Base-by-base conservation (phyloP, 2,888 invertebrate species). In the Andrena trimmerana region DNA sequence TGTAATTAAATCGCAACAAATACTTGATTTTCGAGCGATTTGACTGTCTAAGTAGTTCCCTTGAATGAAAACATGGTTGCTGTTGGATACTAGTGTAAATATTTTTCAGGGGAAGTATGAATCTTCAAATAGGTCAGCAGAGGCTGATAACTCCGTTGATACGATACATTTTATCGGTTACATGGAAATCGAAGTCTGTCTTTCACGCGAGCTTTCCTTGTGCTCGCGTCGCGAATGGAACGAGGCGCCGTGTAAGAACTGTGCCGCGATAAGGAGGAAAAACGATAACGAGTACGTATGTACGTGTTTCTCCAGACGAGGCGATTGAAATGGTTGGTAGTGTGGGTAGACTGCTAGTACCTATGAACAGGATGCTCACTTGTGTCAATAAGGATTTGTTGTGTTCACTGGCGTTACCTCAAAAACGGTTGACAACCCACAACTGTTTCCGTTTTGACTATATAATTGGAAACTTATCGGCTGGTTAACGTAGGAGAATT, bases 221-320 rank as follows among this genome's bases (percentile, higher is more conserved):
- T 71, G 54, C 60, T 54, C 20, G 52, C 16, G 71, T 69, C 33
- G 52, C 27, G 80, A 70, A 82, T 68, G 67, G 68, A 36, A 67
- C 74, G 62, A 36, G 36, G 42, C 67, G 13, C 42, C 42, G 42
- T 42, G 76, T 81, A 81, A 83, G 76, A 81, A 83, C 72, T 72
- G 72, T 81, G 81, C 50, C 81, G 63, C 81, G 83, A 83, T 83
- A 83, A 83, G 81, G 69, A 60, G 29, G 36, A 20, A 42, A 42
- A 67, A 81, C 65, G 80, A 80, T 71, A 75, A 42, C 57, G 29
- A 10, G 48, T 54, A 29, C 20, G 29, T 68, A 71, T 75, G 59
- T 54, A 24, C 20, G 24, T 68, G 75, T 75, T 72, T 57, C 76
- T 7, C 42, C 52, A 33, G 52, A 48, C 60, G 63, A 36, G 31